Evolutionary conservation across 2,797 vertebrate genomes (phyloP).

Genomic region (Micrastur ruficollis): DNA sequence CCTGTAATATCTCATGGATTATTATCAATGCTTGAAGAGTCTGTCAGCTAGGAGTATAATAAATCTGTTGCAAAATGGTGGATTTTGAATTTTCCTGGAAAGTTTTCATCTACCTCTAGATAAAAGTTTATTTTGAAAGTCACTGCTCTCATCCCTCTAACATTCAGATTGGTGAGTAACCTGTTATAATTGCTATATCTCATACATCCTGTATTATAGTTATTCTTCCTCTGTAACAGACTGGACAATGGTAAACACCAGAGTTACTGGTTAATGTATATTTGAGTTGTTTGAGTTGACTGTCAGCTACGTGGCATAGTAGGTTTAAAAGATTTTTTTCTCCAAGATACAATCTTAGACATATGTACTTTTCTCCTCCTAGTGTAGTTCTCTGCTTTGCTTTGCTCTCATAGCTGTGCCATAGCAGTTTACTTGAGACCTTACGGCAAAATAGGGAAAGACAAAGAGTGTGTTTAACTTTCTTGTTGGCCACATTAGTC

Average conservation of each 20-base stretch:
- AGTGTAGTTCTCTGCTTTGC: neutral
- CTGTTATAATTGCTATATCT: neutral
- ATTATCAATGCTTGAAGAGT: neutral
- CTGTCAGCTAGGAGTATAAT: neutral
- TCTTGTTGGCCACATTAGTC: neutral
- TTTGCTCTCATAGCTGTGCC: neutral
- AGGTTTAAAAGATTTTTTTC: neutral
- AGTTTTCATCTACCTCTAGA: neutral
- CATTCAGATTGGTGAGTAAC: neutral
- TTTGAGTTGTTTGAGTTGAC: neutral
- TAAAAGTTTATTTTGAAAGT: neutral
- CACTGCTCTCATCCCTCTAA: neutral
- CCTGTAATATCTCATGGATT: neutral
- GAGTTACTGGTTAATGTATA: neutral
- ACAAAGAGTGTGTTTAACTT: neutral
- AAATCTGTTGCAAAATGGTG: neutral
- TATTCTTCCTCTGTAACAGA: neutral
- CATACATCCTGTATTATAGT: too few relatives aligned
- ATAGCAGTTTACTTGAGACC: neutral
- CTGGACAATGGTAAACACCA: neutral
- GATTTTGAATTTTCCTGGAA: neutral
- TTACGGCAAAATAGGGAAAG: neutral
- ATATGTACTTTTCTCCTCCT: neutral
- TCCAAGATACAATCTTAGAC: neutral
- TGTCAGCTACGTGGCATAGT: rapidly evolving